phyloP scores from a whole-genome alignment of 2,888 invertebrate genomes.

The Laspeyria flexula region DNA sequence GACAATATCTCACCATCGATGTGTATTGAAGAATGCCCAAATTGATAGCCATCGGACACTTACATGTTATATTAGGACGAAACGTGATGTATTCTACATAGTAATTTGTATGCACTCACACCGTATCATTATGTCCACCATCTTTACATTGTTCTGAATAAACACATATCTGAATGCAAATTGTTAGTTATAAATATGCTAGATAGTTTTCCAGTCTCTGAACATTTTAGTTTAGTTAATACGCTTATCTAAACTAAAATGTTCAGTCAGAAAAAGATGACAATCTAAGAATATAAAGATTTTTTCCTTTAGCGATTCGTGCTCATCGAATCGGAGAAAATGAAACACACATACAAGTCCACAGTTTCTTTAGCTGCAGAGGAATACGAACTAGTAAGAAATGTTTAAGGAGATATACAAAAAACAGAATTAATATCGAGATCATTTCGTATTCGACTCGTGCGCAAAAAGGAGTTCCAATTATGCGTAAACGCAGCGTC shows the following conservation, averaged over 20 bases:
- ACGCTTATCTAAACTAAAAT: background rate
- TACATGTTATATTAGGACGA: conserved; percentile 47
- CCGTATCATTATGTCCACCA: conserved; percentile 37
- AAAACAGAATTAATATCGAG: conserved; percentile 72
- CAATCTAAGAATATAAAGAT: conserved; percentile 11
- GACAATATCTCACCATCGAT: conserved; percentile 66
- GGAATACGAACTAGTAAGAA: conserved; percentile 57
- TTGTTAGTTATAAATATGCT: conserved; percentile 10
- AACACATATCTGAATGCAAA: conserved; percentile 31
- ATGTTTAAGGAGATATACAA: conserved; percentile 56
- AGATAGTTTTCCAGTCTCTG: conserved; percentile 23
- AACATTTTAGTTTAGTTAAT: conserved; percentile 21
- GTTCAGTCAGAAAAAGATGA: conserved; percentile 2
- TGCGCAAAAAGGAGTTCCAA: conserved; percentile 77
- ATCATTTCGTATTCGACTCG: conserved; percentile 76
- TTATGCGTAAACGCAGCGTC: conserved; percentile 79
- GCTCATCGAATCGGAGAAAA: conserved; percentile 42
- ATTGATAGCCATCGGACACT: conserved; percentile 53
- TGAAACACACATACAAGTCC: conserved; percentile 27
- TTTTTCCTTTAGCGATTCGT: conserved; percentile 33
- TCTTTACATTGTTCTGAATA: conserved; percentile 37
- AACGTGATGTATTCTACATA: conserved; percentile 50
- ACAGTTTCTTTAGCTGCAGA: conserved; percentile 41
- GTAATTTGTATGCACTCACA: conserved; percentile 33
- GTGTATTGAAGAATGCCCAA: conserved; percentile 53